Conservation (phyloP, 2,113 vertebrate species). For the Nasalis larvatus region DNA sequence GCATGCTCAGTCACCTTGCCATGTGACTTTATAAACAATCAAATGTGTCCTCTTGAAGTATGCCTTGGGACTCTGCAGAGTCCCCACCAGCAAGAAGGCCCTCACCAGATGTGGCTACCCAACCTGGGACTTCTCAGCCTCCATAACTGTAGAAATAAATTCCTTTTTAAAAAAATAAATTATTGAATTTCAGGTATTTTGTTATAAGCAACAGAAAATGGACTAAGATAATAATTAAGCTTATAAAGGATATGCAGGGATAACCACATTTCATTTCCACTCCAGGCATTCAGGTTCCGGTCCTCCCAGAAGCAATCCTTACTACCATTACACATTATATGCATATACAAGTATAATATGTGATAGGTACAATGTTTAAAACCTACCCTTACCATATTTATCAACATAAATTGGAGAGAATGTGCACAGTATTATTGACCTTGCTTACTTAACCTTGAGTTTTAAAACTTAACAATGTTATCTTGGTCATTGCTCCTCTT, state of each 20-base stretch:
- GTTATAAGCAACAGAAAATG: no score
- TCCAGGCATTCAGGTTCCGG: background rate
- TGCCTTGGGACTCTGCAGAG: no score
- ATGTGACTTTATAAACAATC: background rate
- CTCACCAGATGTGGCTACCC: no score
- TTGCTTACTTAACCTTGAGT: background rate
- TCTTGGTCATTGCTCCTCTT: background rate
- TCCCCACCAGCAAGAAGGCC: no score
- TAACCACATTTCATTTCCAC: constrained; percentile 13
- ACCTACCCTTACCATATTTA: background rate
- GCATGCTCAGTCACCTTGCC: background rate
- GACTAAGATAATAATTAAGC: background rate
- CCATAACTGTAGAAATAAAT: no score
- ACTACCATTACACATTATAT: background rate
- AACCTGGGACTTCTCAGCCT: no score
- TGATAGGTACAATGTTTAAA: background rate
- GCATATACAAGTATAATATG: background rate
- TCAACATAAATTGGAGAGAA: background rate
- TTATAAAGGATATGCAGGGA: background rate
- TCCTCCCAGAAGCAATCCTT: background rate
- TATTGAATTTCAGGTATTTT: no score
- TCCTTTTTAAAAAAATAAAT: no score
- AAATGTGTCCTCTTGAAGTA: no score
- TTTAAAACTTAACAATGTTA: background rate
- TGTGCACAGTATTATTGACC: background rate